phyloP scores from a whole-genome alignment of 2,888 invertebrate genomes.

The Rutpela maculata region DNA sequence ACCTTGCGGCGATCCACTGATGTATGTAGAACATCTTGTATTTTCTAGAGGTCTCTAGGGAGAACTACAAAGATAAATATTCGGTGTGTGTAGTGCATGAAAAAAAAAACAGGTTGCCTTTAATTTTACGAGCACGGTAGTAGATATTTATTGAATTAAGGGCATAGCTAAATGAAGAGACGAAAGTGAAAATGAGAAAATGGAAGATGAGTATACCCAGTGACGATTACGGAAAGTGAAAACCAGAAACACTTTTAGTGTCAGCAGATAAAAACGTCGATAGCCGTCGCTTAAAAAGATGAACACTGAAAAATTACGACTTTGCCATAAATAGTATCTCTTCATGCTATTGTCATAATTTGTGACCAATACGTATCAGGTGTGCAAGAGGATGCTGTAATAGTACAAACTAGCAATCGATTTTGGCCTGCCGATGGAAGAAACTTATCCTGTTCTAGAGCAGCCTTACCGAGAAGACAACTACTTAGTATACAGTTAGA shows the following conservation, averaged over 20 bases:
- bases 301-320: slow-evolving; percentile 90
- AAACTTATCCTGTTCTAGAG: slow-evolving; percentile 75
- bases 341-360: slow-evolving; percentile 95
- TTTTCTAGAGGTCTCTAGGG: slow-evolving; percentile 95
- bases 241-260: slow-evolving; percentile 82
- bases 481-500: slow-evolving; percentile 85
- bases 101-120: slow-evolving; percentile 90
- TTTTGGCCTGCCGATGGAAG: slow-evolving; percentile 96
- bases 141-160: slow-evolving; percentile 78
- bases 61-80: slow-evolving; percentile 94
- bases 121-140: slow-evolving; percentile 96
- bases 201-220: slow-evolving; percentile 68
- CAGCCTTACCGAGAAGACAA: slow-evolving; percentile 73
- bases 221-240: slow-evolving; percentile 55
- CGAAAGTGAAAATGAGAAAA: too few species aligned
- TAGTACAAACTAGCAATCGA: slow-evolving; percentile 74
- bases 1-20: slow-evolving; percentile 83
- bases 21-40: slow-evolving; percentile 77
- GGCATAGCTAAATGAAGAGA: slow-evolving; percentile 59
- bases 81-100: slow-evolving; percentile 90
- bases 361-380: slow-evolving; percentile 85
- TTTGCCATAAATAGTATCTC: slow-evolving; percentile 91
- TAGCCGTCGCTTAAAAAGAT: slow-evolving; percentile 91
- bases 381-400: slow-evolving; percentile 78
- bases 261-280: slow-evolving; percentile 96